Percentiles rank a stretch among this genome's conserved stretches.
phyloP scores from a whole-genome alignment of 2,888 invertebrate species.

The Escarpia spicata region DNA sequence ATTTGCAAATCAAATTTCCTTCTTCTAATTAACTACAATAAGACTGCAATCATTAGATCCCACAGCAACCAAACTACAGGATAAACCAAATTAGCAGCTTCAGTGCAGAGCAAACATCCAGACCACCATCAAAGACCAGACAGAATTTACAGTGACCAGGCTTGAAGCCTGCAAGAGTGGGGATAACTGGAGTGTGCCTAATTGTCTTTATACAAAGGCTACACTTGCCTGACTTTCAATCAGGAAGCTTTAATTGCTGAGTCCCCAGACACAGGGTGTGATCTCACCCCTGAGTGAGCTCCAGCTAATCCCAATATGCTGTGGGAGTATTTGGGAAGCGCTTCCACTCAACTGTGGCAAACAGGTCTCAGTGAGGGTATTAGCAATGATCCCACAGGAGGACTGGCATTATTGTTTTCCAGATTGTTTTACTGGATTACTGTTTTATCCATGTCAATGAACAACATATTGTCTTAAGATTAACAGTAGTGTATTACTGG shows the following conservation, averaged over 20 bases:
- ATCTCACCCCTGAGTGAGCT: neutral
- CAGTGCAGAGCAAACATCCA: neutral
- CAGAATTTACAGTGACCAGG: neutral
- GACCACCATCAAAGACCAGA: neutral
- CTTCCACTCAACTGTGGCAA: neutral
- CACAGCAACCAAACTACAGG: neutral
- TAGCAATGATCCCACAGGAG: neutral
- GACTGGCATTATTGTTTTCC: neutral
- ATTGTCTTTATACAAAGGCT: slow-evolving; percentile 4
- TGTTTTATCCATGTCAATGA: neutral
- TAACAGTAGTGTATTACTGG: too few relatives aligned
- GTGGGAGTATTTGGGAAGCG: neutral
- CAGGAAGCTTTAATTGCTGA: neutral
- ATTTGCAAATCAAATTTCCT: slow-evolving; percentile 2
- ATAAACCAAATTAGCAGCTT: neutral
- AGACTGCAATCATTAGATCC: neutral
- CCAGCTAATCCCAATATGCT: neutral
- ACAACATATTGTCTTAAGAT: too few relatives aligned
- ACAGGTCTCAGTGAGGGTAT: neutral
- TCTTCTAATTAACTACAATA: neutral
- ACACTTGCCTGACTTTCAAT: slow-evolving; percentile 16
- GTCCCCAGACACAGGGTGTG: neutral
- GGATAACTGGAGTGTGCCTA: neutral
- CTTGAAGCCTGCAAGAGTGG: neutral
- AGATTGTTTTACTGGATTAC: neutral